phyloP scores from a whole-genome alignment of 1,140 invertebrate genomes.

The Glomeris maerens region DNA sequence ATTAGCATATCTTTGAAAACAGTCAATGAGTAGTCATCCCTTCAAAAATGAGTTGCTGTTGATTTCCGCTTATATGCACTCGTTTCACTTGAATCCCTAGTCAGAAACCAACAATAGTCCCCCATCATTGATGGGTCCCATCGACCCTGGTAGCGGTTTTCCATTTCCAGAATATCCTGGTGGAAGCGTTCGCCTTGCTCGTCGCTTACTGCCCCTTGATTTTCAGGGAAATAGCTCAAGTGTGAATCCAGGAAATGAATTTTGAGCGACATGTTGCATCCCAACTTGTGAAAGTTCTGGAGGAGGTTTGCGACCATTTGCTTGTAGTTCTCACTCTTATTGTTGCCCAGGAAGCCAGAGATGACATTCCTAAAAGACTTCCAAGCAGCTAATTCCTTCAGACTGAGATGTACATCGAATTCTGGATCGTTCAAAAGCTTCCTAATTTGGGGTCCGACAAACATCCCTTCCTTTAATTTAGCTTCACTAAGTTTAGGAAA shows the following conservation, averaged over 20 bases:
- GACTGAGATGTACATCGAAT: not conserved
- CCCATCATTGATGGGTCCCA: slow-evolving; percentile 17
- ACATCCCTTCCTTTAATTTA: slow-evolving; percentile 16
- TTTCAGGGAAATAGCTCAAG: slow-evolving; percentile 24
- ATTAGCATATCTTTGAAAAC: not conserved
- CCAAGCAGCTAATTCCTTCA: not conserved
- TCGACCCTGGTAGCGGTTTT: slow-evolving; percentile 17
- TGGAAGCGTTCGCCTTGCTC: slow-evolving; percentile 27
- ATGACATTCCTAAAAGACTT: not conserved
- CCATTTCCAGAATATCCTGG: slow-evolving; percentile 21
- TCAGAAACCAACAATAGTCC: slow-evolving; percentile 18
- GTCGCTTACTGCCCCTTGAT: slow-evolving; percentile 21
- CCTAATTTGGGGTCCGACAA: slow-evolving; percentile 19
- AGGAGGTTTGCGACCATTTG: not conserved
- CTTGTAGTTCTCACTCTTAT: not conserved
- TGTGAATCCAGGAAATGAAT: slow-evolving; percentile 28
- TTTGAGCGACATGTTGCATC: too few species aligned
- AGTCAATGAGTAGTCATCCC: not conserved
- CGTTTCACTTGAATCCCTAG: not conserved
- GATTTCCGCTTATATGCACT: not conserved
- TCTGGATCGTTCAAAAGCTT: slow-evolving; percentile 4
- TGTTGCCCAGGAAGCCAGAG: not conserved
- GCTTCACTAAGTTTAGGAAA: slow-evolving; percentile 17
- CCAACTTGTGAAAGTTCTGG: not conserved
- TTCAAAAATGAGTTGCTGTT: not conserved